These are phyloP conservation scores for Phengaris arion DNA, from an alignment of 2,888 invertebrate species.

Conservation along the genomic window DNA sequence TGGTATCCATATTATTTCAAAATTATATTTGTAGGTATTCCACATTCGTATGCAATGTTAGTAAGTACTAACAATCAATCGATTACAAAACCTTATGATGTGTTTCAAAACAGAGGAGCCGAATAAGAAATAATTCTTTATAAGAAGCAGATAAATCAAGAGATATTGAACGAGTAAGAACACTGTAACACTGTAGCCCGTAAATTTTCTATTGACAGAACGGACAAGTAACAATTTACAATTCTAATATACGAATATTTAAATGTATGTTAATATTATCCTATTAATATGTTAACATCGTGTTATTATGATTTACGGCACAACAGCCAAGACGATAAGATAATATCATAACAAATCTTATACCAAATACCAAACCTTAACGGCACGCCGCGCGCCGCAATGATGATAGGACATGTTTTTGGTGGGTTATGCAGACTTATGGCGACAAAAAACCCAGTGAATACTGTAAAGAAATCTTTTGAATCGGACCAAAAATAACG, in stretches of 20 bases:
- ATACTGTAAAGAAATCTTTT: too few species aligned
- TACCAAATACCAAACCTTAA: too few species aligned
- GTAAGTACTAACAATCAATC: too few species aligned
- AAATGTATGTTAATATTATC: constrained; percentile 27
- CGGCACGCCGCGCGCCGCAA: too few species aligned
- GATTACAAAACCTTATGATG: too few species aligned
- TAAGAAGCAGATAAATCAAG: constrained; percentile 1
- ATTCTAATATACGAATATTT: background rate
- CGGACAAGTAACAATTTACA: background rate
- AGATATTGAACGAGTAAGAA: background rate
- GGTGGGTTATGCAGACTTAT: too few species aligned
- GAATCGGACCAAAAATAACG: too few species aligned
- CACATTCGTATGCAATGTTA: too few species aligned
- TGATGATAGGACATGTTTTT: too few species aligned
- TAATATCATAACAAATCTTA: background rate
- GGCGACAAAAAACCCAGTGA: too few species aligned
- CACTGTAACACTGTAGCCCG: background rate
- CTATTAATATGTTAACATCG: constrained; percentile 3
- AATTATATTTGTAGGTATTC: too few species aligned
- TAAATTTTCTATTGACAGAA: background rate
- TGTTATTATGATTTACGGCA: constrained; percentile 2
- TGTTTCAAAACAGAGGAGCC: background rate
- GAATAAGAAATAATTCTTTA: background rate
- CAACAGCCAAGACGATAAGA: background rate
- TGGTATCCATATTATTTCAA: too few species aligned